These are phyloP conservation scores for Selene dorsalis DNA, from an alignment of 2,797 vertebrate genomes.

Conservation along the genomic window DNA sequence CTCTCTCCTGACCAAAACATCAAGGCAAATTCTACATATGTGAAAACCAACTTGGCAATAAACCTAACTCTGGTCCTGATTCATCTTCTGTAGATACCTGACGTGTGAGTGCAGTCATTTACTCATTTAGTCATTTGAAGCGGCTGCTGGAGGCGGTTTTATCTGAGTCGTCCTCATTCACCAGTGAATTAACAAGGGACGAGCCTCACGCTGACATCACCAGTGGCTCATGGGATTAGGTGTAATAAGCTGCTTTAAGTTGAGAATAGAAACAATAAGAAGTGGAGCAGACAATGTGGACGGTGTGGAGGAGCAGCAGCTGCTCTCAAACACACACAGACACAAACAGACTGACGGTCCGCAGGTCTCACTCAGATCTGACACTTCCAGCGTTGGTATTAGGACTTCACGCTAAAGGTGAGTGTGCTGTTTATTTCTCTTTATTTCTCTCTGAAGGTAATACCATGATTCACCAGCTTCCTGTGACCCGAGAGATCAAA, in stretches of 20 bases:
- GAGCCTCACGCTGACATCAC: constrained; percentile 65
- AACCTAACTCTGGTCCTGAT: no score
- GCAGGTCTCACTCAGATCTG: background rate
- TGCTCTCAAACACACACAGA: background rate
- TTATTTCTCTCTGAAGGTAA: background rate
- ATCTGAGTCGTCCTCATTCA: constrained; percentile 1
- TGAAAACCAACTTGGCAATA: no score
- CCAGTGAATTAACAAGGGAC: constrained; percentile 39
- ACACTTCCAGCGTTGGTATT: background rate
- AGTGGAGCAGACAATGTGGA: constrained; percentile 79
- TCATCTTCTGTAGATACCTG: no score
- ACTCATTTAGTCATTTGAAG: background rate
- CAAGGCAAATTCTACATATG: no score
- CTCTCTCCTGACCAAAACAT: no score
- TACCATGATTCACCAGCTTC: background rate
- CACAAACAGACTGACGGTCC: background rate
- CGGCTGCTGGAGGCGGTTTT: background rate
- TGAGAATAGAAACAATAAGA: constrained; percentile 89
- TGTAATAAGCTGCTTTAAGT: constrained; percentile 90
- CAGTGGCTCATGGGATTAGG: constrained; percentile 87
- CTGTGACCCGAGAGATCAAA: background rate
- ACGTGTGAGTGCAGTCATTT: no score
- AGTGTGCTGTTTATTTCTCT: constrained; percentile 25
- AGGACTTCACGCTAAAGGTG: constrained; percentile 41
- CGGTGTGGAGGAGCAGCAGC: constrained; percentile 20